These are phyloP conservation scores for Tricholaema leucomelas DNA, from an alignment of 2,113 vertebrate genomes.

Conservation along the genomic window DNA sequence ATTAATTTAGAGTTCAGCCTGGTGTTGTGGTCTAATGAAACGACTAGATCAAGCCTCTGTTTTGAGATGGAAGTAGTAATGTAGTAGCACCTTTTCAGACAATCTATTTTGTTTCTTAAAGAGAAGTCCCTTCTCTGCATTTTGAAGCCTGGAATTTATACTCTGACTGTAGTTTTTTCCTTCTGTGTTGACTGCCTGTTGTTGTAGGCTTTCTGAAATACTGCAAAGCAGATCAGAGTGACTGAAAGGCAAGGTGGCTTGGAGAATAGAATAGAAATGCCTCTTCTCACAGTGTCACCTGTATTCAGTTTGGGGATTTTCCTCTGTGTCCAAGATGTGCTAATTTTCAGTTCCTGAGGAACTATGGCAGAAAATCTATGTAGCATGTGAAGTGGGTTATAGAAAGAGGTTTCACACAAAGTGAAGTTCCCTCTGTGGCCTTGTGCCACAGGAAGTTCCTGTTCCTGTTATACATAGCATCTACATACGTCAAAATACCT, in stretches of 20 bases:
- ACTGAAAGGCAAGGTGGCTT: background rate
- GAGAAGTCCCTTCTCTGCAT: background rate
- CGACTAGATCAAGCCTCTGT: constrained; percentile 38
- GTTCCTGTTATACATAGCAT: background rate
- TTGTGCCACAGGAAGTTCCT: background rate
- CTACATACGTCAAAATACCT: background rate
- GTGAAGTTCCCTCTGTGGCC: background rate
- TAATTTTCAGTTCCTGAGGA: background rate
- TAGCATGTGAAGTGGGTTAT: background rate
- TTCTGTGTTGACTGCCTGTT: background rate
- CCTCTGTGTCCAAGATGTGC: background rate
- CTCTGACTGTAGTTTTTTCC: background rate
- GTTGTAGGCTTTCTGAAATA: background rate
- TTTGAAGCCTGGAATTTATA: constrained; percentile 25
- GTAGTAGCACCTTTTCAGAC: constrained; percentile 21
- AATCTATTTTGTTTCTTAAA: constrained; percentile 30
- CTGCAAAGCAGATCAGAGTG: background rate
- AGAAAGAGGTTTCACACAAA: background rate
- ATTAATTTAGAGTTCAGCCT: constrained; percentile 48
- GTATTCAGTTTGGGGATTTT: background rate
- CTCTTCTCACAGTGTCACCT: background rate
- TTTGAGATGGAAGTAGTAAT: constrained; percentile 53
- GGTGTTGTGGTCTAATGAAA: background rate
- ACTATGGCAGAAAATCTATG: background rate
- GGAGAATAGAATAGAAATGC: constrained; percentile 1